Percentiles rank a stretch among this genome's conserved stretches.
These are phyloP conservation scores for Masticophis lateralis DNA, from an alignment of 2,797 vertebrate species.

Conservation along the genomic window DNA sequence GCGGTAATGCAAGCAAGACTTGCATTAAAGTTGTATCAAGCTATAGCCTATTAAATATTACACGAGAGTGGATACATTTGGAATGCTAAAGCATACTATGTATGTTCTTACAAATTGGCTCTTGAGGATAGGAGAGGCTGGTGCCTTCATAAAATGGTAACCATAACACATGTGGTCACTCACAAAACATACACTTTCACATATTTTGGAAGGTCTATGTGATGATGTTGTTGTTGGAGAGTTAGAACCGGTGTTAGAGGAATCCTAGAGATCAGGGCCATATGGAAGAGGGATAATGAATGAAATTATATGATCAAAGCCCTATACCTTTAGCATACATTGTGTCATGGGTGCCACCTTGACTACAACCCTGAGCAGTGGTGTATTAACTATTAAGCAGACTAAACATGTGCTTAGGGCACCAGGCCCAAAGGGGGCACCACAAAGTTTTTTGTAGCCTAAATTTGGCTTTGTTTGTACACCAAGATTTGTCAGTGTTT, in stretches of 20 bases:
- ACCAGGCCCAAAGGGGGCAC: no score
- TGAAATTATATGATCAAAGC: neutral
- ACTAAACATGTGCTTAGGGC: no score
- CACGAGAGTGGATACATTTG: neutral
- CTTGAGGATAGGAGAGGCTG: neutral
- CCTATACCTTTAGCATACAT: neutral
- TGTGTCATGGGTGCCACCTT: neutral
- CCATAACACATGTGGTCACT: neutral
- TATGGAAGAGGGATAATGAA: neutral
- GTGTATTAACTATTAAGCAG: no score
- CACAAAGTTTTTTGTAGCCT: no score
- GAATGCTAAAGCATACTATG: neutral
- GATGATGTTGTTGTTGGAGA: neutral
- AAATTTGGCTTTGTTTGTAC: no score
- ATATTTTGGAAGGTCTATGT: constrained; percentile 3
- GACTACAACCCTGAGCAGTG: no score
- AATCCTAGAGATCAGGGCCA: neutral
- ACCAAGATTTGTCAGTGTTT: no score
- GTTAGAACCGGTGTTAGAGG: neutral
- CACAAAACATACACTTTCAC: neutral
- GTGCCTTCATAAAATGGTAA: neutral
- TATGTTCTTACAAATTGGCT: neutral
- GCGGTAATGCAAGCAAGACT: neutral
- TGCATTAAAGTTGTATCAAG: neutral
- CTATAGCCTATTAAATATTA: neutral